Base-by-base conservation (phyloP, 2,797 vertebrate species). In the Protonibea diacanthus region DNA sequence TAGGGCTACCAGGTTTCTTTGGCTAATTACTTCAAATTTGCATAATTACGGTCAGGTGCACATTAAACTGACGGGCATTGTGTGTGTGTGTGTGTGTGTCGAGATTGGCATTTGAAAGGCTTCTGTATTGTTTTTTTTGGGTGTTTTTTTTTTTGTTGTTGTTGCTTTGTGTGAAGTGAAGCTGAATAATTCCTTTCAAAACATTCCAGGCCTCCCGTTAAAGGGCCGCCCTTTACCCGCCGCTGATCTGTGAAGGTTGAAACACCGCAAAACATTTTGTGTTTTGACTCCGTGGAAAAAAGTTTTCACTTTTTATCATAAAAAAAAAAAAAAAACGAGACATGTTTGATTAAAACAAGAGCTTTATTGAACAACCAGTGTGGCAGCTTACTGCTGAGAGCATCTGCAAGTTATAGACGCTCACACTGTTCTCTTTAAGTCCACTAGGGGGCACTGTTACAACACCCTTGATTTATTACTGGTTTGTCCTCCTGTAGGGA, bases 391-490 rank as follows among this genome's bases (percentile, higher is more conserved):
- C 10, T 13, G 0, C 12, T 40, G 13, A 55, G 9, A 49, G 40
- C 29, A 63, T 10, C 62, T 65, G 42, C 2, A 61, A 6, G 45
- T 17, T 60, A 7, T 33, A 23, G 49, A 47, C 0, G 2, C 6
- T 51, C 47, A n/a, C 8, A 3, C 55, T 21, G 12, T 55, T 49
- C 70, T 65, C 17, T 13, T 0, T 15, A 2, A 4, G 0, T 42
- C 84, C 94, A 92, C 86, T 68, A 92, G 95, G 93, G 94, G 94
- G 90, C 94, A 94, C 87, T 94, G 90, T 93, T 86, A 90, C 72
- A 81, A 88, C 92, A 91, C 57, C 79, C 14, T 27, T 75, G 14
- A 68, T 74, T 42, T 15, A 51, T 48, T 1, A 47, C 59, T n/a
- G 44, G 23, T 58, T 20, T 23, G 27, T 74, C 45, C 18, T 52